Conservation (phyloP, 1,140 invertebrate genomes). For the Aphelinus atriplicis region DNA sequence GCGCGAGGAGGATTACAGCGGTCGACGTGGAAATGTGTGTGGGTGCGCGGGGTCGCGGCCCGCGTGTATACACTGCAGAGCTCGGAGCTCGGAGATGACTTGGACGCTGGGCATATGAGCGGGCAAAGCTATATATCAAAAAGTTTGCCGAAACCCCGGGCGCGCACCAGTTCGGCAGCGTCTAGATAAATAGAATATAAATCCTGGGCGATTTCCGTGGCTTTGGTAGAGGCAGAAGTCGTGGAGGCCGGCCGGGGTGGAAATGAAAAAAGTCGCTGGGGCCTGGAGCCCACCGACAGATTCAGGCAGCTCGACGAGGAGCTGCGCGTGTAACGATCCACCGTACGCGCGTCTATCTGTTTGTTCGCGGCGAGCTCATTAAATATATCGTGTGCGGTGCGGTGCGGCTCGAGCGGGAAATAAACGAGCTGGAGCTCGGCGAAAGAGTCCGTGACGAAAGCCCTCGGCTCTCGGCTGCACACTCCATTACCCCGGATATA, state of each 20-base stretch:
- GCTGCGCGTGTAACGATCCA: background rate
- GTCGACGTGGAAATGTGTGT: too few relatives aligned
- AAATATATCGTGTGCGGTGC: background rate
- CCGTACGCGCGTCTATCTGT: background rate
- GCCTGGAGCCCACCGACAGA: background rate
- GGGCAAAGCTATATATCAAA: constrained; percentile 6
- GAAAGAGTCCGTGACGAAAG: constrained; percentile 32
- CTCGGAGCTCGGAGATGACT: background rate
- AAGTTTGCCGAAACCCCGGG: background rate
- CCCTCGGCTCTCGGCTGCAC: constrained; percentile 12
- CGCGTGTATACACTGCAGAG: too few relatives aligned
- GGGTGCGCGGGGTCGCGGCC: too few relatives aligned
- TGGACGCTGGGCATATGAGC: background rate
- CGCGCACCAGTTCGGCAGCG: background rate
- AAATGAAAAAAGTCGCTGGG: background rate
- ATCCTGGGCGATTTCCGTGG: background rate
- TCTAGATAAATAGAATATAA: constrained; percentile 16
- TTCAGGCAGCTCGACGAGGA: too few relatives aligned
- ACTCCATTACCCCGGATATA: constrained; percentile 19
- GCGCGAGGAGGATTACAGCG: too few relatives aligned
- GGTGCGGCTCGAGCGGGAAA: background rate
- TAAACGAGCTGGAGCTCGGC: constrained; percentile 13
- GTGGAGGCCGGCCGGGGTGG: too few relatives aligned
- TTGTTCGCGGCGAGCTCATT: constrained; percentile 3
- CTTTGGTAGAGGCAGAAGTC: background rate